Evolutionary conservation across 1,140 invertebrate species (phyloP), one percentile per base, ranked within the genome.

Genomic region (Drosophila kepulauana): DNA sequence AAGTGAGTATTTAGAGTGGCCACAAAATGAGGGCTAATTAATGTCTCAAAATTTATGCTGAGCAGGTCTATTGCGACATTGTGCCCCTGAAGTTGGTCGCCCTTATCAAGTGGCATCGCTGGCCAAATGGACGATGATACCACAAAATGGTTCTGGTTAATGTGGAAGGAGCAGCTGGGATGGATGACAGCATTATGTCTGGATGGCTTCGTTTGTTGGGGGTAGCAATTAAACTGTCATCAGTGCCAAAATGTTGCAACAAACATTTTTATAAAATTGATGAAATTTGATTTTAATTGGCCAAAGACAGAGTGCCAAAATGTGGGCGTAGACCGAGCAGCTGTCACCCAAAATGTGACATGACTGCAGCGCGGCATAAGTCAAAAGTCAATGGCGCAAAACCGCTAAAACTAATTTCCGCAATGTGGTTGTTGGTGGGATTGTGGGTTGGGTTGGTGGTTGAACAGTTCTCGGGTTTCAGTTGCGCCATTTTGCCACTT

Each of bases 241-340:
- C 84, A 88, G 85, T 56, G 64, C 16, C 57, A 51, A 77, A 82
- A 63, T 65, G 79, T 81, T 62, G 54, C 49, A 45, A 33, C 28
- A 73, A 64, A 38, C 35, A 72, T 59, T 81, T 82, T 80, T 69
- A 63, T 49, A 63, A 73, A 65, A 74, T 64, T 74, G 75, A 81
- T 81, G 65, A 88, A 88, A 88, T 88, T 88, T 89, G 84, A 85
- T 88, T 88, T 88, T 88, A 88, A 88, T 88, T 88, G 84, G 78
- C 54, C 78, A 74, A 84, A 84, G 76, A 74, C 72, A 69, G 46
- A 65, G 63, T 73, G 73, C 51, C 70, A 45, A 56, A 76, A 62
- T 71, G 84, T 68, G 74, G 80, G 80, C 73, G 73, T 76, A 41
- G 8, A 8, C 13, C 10, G 15, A 28, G 54, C 79, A 80, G 84